Evolutionary conservation across 1,140 invertebrate genomes (phyloP).

Genomic region (Drosophila prosaltans): DNA sequence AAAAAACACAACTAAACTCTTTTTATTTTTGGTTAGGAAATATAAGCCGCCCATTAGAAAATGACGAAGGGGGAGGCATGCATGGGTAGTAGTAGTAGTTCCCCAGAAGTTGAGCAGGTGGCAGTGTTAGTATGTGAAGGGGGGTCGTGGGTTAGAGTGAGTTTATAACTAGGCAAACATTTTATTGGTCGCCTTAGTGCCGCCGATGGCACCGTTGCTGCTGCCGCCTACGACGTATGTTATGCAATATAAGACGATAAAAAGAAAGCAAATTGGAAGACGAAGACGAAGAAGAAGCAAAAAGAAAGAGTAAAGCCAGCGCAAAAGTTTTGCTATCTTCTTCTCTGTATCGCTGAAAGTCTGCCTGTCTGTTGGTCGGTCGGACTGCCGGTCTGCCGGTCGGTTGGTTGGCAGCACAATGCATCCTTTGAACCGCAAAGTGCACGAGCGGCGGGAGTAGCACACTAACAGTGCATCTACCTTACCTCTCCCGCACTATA

Average conservation of each 20-base stretch:
- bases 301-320: conserved; percentile 48
- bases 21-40: conserved; percentile 57
- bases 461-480: neutral
- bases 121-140: neutral
- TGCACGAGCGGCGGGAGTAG: conserved; percentile 46
- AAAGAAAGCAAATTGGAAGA: conserved; percentile 32
- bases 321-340: conserved; percentile 69
- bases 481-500: neutral
- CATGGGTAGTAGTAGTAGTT: neutral
- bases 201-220: conserved; percentile 37
- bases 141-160: neutral
- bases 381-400: neutral
- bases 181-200: conserved; percentile 64
- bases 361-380: neutral
- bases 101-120: conserved; percentile 10
- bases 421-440: conserved; percentile 80
- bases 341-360: conserved; percentile 62
- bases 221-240: conserved; percentile 40
- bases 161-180: conserved; percentile 41
- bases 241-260: conserved; percentile 66
- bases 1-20: conserved; percentile 46
- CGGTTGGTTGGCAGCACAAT: conserved; percentile 52
- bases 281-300: conserved; percentile 30
- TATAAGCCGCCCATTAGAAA: conserved; percentile 76
- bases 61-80: conserved; percentile 21